Evolutionary conservation across 1,140 invertebrate species (phyloP), one percentile per base, ranked within the genome.

Genomic region (Papilio polytes): DNA sequence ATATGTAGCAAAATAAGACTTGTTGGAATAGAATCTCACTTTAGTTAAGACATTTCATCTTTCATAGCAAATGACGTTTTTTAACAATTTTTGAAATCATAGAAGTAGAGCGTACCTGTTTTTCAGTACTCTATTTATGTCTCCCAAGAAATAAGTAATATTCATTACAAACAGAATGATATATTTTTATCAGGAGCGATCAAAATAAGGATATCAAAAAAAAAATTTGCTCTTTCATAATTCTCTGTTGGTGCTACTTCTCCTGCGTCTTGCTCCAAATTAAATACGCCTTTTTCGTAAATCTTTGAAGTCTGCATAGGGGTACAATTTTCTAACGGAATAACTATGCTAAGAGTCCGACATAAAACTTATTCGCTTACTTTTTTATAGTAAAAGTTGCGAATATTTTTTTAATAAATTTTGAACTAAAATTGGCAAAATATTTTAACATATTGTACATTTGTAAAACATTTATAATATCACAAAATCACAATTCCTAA

Each of bases 381-480:
- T 18, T 7, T 7, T 0, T 53, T 53, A 18, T 18, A 18, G 51
- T 53, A 15, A 18, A 18, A 53, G 13, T 53, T 66, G n/a, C 26
- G 1, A 66, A 22, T 13, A 12, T 20, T 6, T 18, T 20, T 56
- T 20, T 59, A 9, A 41, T 41, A 41, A 41, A 41, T 20, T 59
- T 59, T 59, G n/a, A 9, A 59, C n/a, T 20, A 59, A 59, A 59
- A 59, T 59, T 59, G 56, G 59, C 22, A 66, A 66, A 20, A 63
- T 70, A 36, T 31, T 70, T 13, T 31, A 31, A 70, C 22, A 66
- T 63, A 15, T 70, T 31, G 63, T 70, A 36, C 26, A 36, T 70
- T 70, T 70, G 26, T 70, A 12, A 31, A 70, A 70, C 63, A 70
- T 70, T 70, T 15, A 15, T 70, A 70, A 70, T 70, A 70, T 70